phyloP scores from a whole-genome alignment of 2,888 invertebrate species.

The Drosophila eohydei region DNA sequence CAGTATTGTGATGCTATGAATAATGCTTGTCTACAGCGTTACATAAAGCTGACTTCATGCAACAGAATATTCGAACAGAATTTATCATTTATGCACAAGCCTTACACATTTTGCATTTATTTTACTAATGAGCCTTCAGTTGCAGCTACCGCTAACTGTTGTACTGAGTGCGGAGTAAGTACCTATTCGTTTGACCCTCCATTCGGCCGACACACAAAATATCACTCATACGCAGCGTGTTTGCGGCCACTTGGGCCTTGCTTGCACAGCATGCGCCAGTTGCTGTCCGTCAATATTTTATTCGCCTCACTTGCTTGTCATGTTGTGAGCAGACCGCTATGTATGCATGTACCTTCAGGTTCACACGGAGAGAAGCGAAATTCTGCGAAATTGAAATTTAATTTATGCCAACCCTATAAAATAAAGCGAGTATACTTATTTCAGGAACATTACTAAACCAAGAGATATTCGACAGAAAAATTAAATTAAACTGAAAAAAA shows the following conservation, averaged over 20 bases:
- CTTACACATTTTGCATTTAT: neutral
- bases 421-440: neutral
- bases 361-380: slow-evolving; percentile 5
- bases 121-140: slow-evolving; percentile 47
- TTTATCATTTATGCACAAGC: neutral
- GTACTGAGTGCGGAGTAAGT: slow-evolving; percentile 20
- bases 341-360: neutral
- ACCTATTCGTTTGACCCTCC: slow-evolving; percentile 1
- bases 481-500: too few species aligned
- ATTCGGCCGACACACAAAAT: slow-evolving; percentile 5
- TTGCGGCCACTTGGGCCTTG: slow-evolving; percentile 21
- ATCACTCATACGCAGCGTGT: slow-evolving; percentile 45
- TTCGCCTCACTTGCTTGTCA: slow-evolving; percentile 35
- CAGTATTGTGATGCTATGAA: slow-evolving; percentile 39
- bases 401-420: slow-evolving; percentile 42
- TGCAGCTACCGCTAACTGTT: slow-evolving; percentile 23
- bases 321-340: slow-evolving; percentile 26
- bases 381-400: slow-evolving; percentile 49
- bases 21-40: slow-evolving; percentile 28
- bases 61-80: slow-evolving; percentile 6
- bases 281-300: slow-evolving; percentile 61
- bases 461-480: neutral
- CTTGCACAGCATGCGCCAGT: slow-evolving; percentile 35
- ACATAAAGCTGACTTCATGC: neutral
- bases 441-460: neutral